phyloP scores from a whole-genome alignment of 2,113 vertebrate genomes.

The Zosterops pallidus region DNA sequence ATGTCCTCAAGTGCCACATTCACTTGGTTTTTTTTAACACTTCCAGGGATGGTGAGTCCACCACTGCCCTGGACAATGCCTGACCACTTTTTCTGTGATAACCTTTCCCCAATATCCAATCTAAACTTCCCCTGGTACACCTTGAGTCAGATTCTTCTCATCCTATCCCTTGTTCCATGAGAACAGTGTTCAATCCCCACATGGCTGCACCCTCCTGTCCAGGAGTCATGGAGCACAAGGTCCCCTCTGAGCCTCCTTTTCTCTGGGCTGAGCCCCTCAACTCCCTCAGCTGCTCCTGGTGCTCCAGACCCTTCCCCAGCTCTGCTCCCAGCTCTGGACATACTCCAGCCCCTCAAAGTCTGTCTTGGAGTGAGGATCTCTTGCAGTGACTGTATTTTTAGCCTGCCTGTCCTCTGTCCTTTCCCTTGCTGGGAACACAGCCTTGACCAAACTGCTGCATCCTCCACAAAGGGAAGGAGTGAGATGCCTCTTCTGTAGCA shows the following conservation, averaged over 20 bases:
- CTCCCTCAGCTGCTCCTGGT: neutral
- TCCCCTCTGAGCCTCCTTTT: neutral
- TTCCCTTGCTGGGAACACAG: neutral
- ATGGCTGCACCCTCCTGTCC: neutral
- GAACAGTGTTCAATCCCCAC: neutral
- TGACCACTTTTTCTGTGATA: neutral
- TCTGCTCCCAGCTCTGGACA: neutral
- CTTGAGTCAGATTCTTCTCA: neutral
- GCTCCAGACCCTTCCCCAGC: neutral
- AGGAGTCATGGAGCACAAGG: neutral
- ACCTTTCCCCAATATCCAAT: neutral
- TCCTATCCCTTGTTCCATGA: neutral
- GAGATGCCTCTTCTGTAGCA: neutral
- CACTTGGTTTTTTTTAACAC: neutral
- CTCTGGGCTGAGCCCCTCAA: neutral
- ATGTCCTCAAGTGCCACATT: neutral
- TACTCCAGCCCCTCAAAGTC: accelerated
- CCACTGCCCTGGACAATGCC: neutral
- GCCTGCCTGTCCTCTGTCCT: neutral
- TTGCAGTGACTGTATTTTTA: neutral
- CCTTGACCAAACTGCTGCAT: neutral
- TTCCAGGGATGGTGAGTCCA: neutral
- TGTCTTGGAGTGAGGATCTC: neutral
- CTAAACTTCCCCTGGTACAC: neutral
- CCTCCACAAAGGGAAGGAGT: neutral